A percentile compares a stretch with the other conserved stretches of the same genome.
phyloP scores from a whole-genome alignment of 1,140 invertebrate genomes.

The Achroia grisella region DNA sequence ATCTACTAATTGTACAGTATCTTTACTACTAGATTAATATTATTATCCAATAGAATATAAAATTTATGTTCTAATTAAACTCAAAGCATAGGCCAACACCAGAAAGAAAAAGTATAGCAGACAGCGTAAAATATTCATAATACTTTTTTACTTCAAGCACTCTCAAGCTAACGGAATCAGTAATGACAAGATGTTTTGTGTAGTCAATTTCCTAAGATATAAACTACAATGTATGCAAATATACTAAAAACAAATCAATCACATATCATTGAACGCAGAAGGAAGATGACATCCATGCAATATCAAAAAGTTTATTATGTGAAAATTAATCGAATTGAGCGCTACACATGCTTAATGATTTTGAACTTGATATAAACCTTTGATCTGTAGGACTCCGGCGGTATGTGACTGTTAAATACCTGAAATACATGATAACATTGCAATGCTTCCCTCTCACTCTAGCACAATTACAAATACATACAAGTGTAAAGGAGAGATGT shows the following conservation, averaged over 20 bases:
- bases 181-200: no score
- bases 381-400: constrained; percentile 91
- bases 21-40: no score
- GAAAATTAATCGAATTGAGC: constrained; percentile 27
- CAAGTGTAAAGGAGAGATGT: background rate
- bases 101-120: constrained; percentile 12
- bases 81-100: constrained; percentile 17
- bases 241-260: no score
- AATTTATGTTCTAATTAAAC: background rate
- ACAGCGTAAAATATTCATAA: constrained; percentile 5
- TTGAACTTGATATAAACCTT: constrained; percentile 81
- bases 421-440: constrained; percentile 77
- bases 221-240: no score
- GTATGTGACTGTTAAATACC: constrained; percentile 94
- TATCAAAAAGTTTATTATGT: constrained; percentile 8
- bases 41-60: no score
- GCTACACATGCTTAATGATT: constrained; percentile 65
- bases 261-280: constrained; percentile 10
- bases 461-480: constrained; percentile 12
- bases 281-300: constrained; percentile 25
- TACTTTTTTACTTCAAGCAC: no score
- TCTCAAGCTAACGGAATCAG: no score
- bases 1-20: no score
- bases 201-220: no score
- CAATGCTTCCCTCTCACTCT: constrained; percentile 46